Conservation (phyloP, 1,140 invertebrate species). For the Drosophila biarmipes region DNA sequence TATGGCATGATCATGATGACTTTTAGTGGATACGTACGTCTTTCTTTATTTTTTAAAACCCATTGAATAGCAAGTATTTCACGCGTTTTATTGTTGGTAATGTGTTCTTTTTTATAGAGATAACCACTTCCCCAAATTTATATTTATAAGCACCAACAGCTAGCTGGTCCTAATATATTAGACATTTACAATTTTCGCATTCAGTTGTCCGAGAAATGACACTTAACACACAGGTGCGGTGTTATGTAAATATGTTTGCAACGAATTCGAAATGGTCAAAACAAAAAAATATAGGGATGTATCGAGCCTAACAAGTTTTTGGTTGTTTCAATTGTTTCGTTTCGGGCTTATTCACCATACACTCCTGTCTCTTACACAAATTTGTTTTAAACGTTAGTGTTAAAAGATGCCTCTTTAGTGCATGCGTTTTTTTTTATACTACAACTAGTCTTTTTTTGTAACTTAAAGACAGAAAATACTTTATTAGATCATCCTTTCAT, state of each 20-base stretch:
- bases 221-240: conserved; percentile 39
- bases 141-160: conserved; percentile 7
- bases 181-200: conserved; percentile 14
- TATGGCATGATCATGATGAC: not conserved
- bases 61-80: not conserved
- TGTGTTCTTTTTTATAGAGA: not conserved
- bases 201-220: conserved; percentile 44
- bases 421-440: not conserved
- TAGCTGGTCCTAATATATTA: conserved; percentile 23
- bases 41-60: not conserved
- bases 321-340: not conserved
- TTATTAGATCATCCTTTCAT: not conserved
- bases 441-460: not conserved
- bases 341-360: not conserved
- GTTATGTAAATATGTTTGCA: conserved; percentile 33
- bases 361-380: not conserved
- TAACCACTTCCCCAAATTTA: not conserved
- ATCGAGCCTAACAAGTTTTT: conserved; percentile 26
- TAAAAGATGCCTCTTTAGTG: not conserved
- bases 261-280: conserved; percentile 14
- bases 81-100: not conserved
- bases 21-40: not conserved
- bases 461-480: not conserved
- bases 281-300: conserved; percentile 9
- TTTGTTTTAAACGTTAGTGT: not conserved